A percentile compares a stretch with the other conserved stretches of the same genome.
Conservation (phyloP, 2,113 vertebrate genomes). For the Euleptes europaea region DNA sequence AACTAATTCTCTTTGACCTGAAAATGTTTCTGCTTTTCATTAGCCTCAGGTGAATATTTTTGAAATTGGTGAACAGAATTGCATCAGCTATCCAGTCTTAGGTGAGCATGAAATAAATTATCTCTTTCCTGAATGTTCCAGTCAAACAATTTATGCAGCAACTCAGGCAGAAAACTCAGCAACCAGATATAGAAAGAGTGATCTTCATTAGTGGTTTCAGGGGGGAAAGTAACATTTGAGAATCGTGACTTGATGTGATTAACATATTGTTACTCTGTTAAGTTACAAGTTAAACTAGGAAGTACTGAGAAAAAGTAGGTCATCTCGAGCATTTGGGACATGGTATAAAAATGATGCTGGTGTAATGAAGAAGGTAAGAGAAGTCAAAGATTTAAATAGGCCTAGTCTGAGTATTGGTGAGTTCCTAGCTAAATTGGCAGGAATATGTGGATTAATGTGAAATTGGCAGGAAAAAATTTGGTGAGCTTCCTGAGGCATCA, state of each 20-base stretch:
- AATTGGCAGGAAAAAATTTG: too few species aligned
- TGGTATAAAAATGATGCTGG: background rate
- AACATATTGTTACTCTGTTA: background rate
- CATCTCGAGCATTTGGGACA: background rate
- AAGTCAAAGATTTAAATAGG: too few species aligned
- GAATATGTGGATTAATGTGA: too few species aligned
- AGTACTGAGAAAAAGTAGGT: background rate
- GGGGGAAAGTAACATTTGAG: background rate
- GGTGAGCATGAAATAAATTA: conserved; percentile 6
- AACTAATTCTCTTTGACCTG: background rate
- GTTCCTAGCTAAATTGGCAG: too few species aligned
- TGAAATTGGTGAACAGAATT: background rate
- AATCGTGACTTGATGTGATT: background rate
- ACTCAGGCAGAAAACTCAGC: background rate
- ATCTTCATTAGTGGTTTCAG: background rate
- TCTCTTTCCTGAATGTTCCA: background rate
- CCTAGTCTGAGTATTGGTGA: too few species aligned
- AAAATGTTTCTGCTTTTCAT: background rate
- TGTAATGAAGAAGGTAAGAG: too few species aligned
- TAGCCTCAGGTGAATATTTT: conserved; percentile 23
- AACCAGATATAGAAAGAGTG: background rate
- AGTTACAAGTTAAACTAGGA: background rate
- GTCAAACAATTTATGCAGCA: conserved; percentile 7
- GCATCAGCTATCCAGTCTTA: background rate
- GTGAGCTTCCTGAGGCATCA: too few species aligned